Base-by-base conservation (phyloP, 2,888 invertebrate genomes). In the Rhagium mordax region DNA sequence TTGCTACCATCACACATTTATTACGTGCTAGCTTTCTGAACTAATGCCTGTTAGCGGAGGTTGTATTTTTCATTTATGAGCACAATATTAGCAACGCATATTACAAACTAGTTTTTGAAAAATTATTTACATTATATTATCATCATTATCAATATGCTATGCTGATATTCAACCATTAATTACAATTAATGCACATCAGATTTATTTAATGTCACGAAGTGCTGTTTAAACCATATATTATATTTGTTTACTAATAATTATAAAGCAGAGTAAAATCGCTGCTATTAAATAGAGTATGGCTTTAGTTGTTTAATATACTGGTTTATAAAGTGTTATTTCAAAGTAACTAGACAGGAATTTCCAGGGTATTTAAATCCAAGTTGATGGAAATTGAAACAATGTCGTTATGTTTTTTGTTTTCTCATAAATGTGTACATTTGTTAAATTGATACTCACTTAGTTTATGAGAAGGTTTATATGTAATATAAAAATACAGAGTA, bases 121-220 rank as follows among this genome's bases (percentile, higher is more conserved):
- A 65, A 47, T 24, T 51, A 27, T 29, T 53, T 53, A 18, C 64
- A 24, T 4, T 24, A 24, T 4, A 4, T 24, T 24, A 24, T 24
- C n/a, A n/a, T 49, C 8, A 27, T 27, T 8, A 2, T 27, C 51
- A 27, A 10, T 24, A 13, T 16, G 18, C 18, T 27, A 15, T 49
- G 41, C 29, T 33, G 51, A 27, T 53, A 65, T 53, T 29, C 21
- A 29, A 49, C 3, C 53, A 65, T 33, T 21, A 53, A 65, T 53
- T 53, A 33, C 53, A 65, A 53, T 65, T 65, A 65, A 33, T 29
- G 64, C 24, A 15, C 7, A 27, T 29, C 51, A 51, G 61, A 64
- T 64, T 48, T 51, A 51, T 51, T 27, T 49, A 51, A 64, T 27
- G 47, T 16, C 64, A 21, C n/a, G 51, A 51, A 48, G 20, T 13